phyloP scores from a whole-genome alignment of 2,888 invertebrate species.

The Drosophila ustulata region DNA sequence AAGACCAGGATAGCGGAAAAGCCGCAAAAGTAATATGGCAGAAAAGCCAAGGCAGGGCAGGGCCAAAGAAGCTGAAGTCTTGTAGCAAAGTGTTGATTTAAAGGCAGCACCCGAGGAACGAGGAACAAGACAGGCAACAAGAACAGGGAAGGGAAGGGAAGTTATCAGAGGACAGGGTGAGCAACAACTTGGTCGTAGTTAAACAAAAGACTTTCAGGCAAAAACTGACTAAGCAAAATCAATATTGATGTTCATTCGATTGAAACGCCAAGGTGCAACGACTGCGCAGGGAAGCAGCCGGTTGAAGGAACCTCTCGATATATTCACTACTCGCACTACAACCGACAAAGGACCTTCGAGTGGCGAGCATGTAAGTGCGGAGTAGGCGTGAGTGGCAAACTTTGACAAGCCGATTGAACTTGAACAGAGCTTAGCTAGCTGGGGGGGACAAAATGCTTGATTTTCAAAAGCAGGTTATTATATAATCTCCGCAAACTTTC shows the following conservation, averaged over 20 bases:
- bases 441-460: constrained; percentile 23
- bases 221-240: constrained; percentile 65
- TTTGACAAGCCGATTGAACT: constrained; percentile 54
- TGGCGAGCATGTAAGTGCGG: background rate
- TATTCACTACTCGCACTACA: constrained; percentile 5
- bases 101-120: constrained; percentile 20
- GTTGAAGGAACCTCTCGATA: constrained; percentile 7
- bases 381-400: constrained; percentile 32
- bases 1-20: constrained; percentile 29
- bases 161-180: constrained; percentile 1
- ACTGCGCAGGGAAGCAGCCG: background rate
- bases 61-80: background rate
- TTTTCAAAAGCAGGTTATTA: constrained; percentile 45
- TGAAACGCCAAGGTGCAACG: constrained; percentile 51
- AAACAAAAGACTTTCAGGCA: constrained; percentile 55
- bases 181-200: constrained; percentile 56
- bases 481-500: constrained; percentile 28
- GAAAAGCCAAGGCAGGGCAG: constrained; percentile 19
- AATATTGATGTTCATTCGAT: constrained; percentile 70
- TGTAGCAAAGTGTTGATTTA: constrained; percentile 58
- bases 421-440: constrained; percentile 16
- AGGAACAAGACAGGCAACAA: constrained; percentile 5
- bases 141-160: background rate
- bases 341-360: constrained; percentile 39
- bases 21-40: constrained; percentile 61